Conservation (phyloP, 2,113 vertebrate species). For the Dromaius novaehollandiae region DNA sequence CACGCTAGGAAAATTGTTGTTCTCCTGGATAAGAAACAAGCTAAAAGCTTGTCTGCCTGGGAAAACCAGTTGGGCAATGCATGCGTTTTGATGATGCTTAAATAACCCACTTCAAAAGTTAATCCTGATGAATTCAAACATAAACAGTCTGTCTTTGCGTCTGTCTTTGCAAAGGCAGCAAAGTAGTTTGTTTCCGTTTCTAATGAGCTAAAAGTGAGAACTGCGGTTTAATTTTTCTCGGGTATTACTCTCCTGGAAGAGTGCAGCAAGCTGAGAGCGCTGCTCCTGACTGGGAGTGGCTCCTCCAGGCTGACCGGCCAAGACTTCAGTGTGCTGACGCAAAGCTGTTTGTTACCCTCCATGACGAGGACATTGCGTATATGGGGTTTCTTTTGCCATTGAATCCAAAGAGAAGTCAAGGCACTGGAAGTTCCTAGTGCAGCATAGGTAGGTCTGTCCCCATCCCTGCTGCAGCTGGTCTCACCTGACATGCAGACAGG, state of each 20-base stretch:
- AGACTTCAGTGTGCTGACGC: background rate
- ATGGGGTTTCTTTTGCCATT: background rate
- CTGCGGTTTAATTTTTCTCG: background rate
- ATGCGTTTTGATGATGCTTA: background rate
- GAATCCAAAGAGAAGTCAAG: background rate
- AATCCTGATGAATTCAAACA: background rate
- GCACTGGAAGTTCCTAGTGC: background rate
- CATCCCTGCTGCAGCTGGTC: background rate
- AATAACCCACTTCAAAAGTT: background rate
- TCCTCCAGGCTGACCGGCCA: too few relatives aligned
- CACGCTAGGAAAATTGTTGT: background rate
- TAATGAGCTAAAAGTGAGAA: background rate
- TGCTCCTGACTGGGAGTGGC: background rate
- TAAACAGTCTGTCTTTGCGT: background rate
- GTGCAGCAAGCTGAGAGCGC: background rate
- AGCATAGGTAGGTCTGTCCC: background rate
- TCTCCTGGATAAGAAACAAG: background rate
- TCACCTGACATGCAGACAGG: background rate
- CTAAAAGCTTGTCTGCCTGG: background rate
- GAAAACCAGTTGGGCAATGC: background rate
- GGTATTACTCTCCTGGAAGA: background rate
- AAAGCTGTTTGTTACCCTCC: background rate
- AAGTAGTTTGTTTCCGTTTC: background rate
- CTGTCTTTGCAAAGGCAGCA: background rate
- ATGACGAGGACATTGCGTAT: background rate